phyloP scores from a whole-genome alignment of 2,797 vertebrate genomes.

The Dendrocincla tyrannina region DNA sequence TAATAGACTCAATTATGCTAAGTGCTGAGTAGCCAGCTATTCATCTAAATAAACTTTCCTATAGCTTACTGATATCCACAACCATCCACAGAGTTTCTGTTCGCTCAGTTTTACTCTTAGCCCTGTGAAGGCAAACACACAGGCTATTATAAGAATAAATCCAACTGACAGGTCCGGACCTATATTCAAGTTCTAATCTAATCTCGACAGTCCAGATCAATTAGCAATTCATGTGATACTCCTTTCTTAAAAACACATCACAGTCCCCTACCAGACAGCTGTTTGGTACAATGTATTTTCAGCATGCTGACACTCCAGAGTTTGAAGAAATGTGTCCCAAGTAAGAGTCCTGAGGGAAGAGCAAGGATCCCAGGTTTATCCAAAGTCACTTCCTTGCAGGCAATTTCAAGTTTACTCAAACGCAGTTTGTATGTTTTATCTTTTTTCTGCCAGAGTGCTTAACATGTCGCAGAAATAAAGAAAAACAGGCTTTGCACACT shows the following conservation, averaged over 20 bases:
- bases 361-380: neutral
- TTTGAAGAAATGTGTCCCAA: neutral
- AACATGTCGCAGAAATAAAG: neutral
- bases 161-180: neutral
- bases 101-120: neutral
- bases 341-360: neutral
- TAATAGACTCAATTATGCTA: neutral
- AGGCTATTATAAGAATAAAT: neutral
- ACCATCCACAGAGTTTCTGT: neutral
- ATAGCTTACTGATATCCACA: neutral
- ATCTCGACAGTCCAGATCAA: neutral
- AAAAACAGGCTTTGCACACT: neutral
- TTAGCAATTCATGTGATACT: neutral
- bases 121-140: neutral
- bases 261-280: neutral
- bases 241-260: neutral
- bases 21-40: neutral
- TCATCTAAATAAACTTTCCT: neutral
- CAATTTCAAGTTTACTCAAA: neutral
- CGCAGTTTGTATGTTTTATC: neutral
- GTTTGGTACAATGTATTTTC: neutral
- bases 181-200: neutral
- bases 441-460: neutral
- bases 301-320: neutral
- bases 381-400: neutral